These are phyloP conservation scores for Cnemophilus loriae DNA, from an alignment of 2,113 vertebrate species.

Conservation along the genomic window DNA sequence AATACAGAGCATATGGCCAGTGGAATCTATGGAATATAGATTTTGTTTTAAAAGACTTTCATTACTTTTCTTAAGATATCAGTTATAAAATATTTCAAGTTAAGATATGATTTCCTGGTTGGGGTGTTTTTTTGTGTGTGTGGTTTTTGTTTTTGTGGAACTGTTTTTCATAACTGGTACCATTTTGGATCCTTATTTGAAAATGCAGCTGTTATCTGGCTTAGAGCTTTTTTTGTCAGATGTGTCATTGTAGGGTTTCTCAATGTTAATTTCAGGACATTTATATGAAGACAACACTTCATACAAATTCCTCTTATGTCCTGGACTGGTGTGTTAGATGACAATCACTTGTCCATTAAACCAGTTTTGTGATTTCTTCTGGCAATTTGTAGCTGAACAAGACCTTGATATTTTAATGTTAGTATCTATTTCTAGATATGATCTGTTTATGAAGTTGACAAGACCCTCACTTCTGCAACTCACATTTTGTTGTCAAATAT, in stretches of 20 bases:
- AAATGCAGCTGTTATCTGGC: not conserved
- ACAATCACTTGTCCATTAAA: not conserved
- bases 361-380: not conserved
- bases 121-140: rapidly evolving
- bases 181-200: not conserved
- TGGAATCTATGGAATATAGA: not conserved
- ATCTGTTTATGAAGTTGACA: not conserved
- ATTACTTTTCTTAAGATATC: not conserved
- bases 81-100: not conserved
- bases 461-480: not conserved
- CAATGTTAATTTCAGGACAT: not conserved
- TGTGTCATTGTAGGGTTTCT: not conserved
- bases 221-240: not conserved
- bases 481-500: not conserved
- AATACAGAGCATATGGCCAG: not conserved
- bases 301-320: not conserved
- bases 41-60: not conserved
- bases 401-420: not conserved
- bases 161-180: rapidly evolving
- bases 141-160: not conserved
- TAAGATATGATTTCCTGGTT: not conserved
- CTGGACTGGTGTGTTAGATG: not conserved
- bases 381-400: not conserved
- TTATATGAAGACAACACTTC: not conserved
- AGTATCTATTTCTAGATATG: not conserved